Evolutionary conservation across 2,113 vertebrate genomes (phyloP).

Genomic region (Lycaon pictus): DNA sequence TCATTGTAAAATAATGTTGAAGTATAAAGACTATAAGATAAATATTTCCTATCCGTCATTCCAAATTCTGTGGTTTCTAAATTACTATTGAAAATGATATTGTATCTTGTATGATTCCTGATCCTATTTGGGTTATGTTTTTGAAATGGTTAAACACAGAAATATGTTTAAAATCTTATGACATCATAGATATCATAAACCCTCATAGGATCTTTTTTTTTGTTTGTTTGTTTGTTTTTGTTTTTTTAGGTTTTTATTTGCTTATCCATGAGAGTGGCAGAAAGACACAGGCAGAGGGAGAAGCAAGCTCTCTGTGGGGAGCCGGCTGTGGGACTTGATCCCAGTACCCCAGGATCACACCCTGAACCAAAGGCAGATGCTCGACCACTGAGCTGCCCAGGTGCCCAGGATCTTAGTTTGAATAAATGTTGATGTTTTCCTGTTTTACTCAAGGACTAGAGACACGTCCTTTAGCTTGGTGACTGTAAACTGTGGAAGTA

Average conservation of each 20-base stretch:
- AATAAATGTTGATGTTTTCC: neutral
- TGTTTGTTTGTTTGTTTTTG: too few relatives aligned
- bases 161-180: neutral
- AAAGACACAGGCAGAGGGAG: too few relatives aligned
- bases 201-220: neutral
- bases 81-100: slow-evolving; percentile 58
- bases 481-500: neutral
- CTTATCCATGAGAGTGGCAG: too few relatives aligned
- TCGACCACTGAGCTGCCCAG: too few relatives aligned
- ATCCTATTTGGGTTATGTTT: slow-evolving; percentile 12
- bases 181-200: neutral
- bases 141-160: slow-evolving; percentile 61
- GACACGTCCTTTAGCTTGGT: neutral
- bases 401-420: neutral
- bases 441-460: slow-evolving; percentile 9
- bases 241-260: too few relatives aligned
- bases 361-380: too few relatives aligned
- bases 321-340: too few relatives aligned
- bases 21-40: neutral
- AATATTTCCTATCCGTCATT: slow-evolving; percentile 52
- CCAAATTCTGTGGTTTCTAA: neutral
- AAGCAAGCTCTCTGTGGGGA: too few relatives aligned
- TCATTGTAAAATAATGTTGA: slow-evolving; percentile 64
- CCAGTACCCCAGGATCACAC: too few relatives aligned
- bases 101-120: neutral